Evolutionary conservation across 2,113 vertebrate species (phyloP), one percentile per base, ranked within the genome.

Genomic region (Murina feae): DNA sequence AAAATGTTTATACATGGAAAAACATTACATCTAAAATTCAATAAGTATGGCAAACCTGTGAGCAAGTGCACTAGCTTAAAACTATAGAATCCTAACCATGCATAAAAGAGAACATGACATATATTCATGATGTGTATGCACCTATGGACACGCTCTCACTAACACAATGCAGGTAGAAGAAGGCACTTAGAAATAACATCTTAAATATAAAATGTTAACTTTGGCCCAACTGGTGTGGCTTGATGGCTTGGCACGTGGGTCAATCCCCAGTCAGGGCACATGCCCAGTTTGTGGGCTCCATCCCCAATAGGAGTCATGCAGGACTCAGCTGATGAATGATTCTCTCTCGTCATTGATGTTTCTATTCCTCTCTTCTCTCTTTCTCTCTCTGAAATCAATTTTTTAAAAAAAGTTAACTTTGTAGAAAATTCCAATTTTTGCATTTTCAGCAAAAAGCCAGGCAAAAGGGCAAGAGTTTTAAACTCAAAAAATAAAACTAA

Each of bases 101-200:
- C 97, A 97, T 97, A 98, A 97, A 98, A 94, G 95, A 75, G 83
- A 95, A 96, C 95, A 94, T 96, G 96, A 95, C 97, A 95, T 96
- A 95, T 95, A 96, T 92, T 98, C 96, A 94, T 98, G 98, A 83
- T 96, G 68, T 96, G 97, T 98, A 97, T 86, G 97, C 96, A 86
- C 90, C 93, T 96, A 91, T 94, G 89, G 95, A 91, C 97, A 96
- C 87, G 96, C 95, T 96, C 97, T 98, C 96, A 97, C 97, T 97
- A 98, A 98, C 96, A 98, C 98, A 98, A 98, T 95, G 97, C 97
- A 97, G 95, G 92, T 97, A 98, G 97, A 79, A 98, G 97, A 98
- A 98, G 97, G 98, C 98, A 97, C 98, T 97, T 96, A 98, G 98
- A 98, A 98, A 98, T 82, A 97, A 96, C 97, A 96, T 98, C 98